Evolutionary conservation across 2,888 invertebrate genomes (phyloP), one percentile per base, ranked within the genome.

Genomic region (Andrena bicolor): DNA sequence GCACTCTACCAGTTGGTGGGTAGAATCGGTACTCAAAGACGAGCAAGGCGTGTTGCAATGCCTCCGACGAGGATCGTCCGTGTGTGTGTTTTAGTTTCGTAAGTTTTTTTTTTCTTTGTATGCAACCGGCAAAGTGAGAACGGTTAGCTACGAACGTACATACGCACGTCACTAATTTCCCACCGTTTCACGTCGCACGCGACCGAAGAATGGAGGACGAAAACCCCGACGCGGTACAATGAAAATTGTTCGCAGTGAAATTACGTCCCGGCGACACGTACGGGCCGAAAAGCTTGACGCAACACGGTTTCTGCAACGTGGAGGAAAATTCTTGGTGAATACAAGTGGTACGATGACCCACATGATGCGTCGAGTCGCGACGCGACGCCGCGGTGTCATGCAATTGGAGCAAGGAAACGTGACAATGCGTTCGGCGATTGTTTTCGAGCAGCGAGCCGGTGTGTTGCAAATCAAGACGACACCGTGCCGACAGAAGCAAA

Each of bases 351-450:
- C 64, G 41, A 49, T 41, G 64, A 64, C 64, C 64, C 13, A 66
- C 16, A 66, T 23, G 8, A 49, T 10, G 73, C 49, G 16, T 4
- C 41, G 41, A 0, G 41, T 0, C 41, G 13, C 13, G 41, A 41
- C 41, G 41, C 41, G 72, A 7, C 58, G 13, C 60, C 60, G 16
- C 48, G n/a, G 56, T 51, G 58, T 35, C 56, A 56, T 63, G 63
- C 26, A 76, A 82, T 80, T 69, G 60, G 69, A 82, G 53, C 61
- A n/a, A 28, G n/a, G 76, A 76, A 73, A 76, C 53, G 65, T 64
- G 76, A 73, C 76, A 56, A 69, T 35, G 16, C 23, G 16, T 28
- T 23, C 49, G 53, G n/a, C 26, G 60, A 49, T 72, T 66, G 26
- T 80, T 76, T 65, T 51, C 63, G 64, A 75, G 72, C 72, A 68